Evolutionary conservation across 35 echinoderm and acorn worm genomes (phyloP), one percentile per base, ranked within the genome.

Genomic region (Patiria miniata): DNA sequence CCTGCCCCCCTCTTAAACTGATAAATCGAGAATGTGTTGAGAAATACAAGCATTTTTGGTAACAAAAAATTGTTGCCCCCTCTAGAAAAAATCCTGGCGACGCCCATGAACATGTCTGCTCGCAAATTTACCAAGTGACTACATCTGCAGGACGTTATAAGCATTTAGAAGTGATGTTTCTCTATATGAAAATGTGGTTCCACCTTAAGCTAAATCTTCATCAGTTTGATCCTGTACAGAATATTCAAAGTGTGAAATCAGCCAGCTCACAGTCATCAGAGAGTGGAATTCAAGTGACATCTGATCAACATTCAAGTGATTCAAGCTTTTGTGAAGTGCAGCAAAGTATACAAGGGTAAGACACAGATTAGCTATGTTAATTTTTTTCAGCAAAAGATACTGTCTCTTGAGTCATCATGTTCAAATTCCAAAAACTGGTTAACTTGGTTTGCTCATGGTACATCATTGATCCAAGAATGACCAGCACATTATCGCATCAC

Each of bases 281-380:
- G 65, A 73, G 65, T 73, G 65, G 65, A 26, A n/a, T 73, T 23
- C 65, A 73, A 73, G 10, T 73, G 34, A 47, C 42, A 47, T 47
- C 42, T 47, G 42, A 47, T 47, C 42, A 47, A 47, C 42, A 47
- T 47, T 73, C 65, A 73, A 73, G 65, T 73, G 65, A 73, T 30
- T 73, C 65, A 22, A 73, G 65, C 34, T 73, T 23, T 32, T 73
- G 65, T 73, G 65, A 30, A 32, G 34, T 73, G 26, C 65, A 30
- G 26, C 26, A 26, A 30, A 34, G 29, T 23, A 73, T 16, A 30
- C 65, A 73, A 14, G 26, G 65, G 65, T 73, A 73, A 73, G 65
- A 73, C 14, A 73, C 26, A 30, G 26, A 73, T 22, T 32, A 73
- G 42, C 42, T 12, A 47, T 47, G 42, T 47, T 47, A 47, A 47